Evolutionary conservation across 1,140 invertebrate genomes (phyloP).

Genomic region (Teleopsis dalmanni): DNA sequence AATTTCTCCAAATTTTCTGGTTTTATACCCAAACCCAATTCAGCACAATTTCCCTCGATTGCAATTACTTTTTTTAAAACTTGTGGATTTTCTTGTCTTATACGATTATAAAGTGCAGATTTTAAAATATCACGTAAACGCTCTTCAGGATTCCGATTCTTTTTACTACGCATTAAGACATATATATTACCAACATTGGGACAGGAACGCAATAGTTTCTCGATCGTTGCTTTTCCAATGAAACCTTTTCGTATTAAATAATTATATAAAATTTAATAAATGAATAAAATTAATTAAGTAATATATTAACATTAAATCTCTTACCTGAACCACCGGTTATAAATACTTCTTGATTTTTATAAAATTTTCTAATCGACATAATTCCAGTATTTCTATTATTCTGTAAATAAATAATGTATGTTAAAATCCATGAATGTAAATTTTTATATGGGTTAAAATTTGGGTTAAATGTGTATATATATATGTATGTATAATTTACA

Average conservation of each 20-base stretch:
- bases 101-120: conserved; percentile 46
- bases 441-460: too few species aligned
- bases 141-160: conserved; percentile 57
- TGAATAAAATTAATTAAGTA: conserved; percentile 1
- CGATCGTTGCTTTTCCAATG: conserved; percentile 78
- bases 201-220: conserved; percentile 73
- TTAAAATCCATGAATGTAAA: too few species aligned
- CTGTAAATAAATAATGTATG: too few species aligned
- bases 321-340: conserved; percentile 58
- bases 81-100: conserved; percentile 44
- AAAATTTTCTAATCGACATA: conserved; percentile 48
- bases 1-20: conserved; percentile 22
- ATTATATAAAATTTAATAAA: conserved; percentile 41
- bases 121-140: conserved; percentile 55
- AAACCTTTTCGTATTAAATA: conserved; percentile 68
- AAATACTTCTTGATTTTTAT: conserved; percentile 55
- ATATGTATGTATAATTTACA: too few species aligned
- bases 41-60: conserved; percentile 68
- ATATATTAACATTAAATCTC: background rate
- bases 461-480: too few species aligned
- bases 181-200: conserved; percentile 65
- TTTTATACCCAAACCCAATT: conserved; percentile 53
- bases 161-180: conserved; percentile 70
- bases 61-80: conserved; percentile 64
- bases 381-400: too few species aligned